Base-by-base conservation (phyloP, 2,113 vertebrate species). In the Ictalurus punctatus region DNA sequence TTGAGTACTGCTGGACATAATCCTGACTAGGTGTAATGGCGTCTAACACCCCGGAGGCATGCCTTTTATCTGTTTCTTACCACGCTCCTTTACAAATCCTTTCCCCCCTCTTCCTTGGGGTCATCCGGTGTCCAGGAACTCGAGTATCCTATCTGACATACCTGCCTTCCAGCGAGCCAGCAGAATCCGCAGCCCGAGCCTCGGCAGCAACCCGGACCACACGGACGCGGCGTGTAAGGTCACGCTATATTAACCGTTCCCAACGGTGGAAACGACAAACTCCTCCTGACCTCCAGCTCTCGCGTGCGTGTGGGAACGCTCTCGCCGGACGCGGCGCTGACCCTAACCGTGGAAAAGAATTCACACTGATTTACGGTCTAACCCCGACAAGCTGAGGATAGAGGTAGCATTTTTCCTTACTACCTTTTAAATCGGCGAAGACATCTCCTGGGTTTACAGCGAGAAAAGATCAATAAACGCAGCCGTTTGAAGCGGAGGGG, bases 381-480 rank as follows among this genome's bases (percentile, higher is more conserved):
- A n/a, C 59, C 85, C 48, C 25, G 27, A 78, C 74, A 63, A 63
- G 59, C 34, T 61, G 19, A 19, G 54, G 27, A 82, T 23, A 79
- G 84, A 86, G 65, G 61, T 37, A 90, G 54, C 73, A 4, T 23
- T 67, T 44, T 74, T 61, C 2, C 74, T 74, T 48, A 37, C 83
- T 48, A 82, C 54, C 80, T 88, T 65, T 37, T 65, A 88, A 88
- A 90, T 82, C 86, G 37, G 40, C 59, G 34, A 69, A 73, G 56
- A 48, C 59, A 25, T 88, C 83, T 85, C 74, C 34, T 63, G 76
- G 89, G 56, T 85, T 86, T 83, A 87, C 58, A 86, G 89, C 65
- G 82, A 12, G 86, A 13, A 13, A 83, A 88, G 79, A 90, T 90
- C 44, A 88, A 90, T 90, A 88, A 6, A 90, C 85, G 61, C 74